These are phyloP conservation scores for Dermolepida albohirtum DNA, from an alignment of 2,888 invertebrate species.

Conservation along the genomic window DNA sequence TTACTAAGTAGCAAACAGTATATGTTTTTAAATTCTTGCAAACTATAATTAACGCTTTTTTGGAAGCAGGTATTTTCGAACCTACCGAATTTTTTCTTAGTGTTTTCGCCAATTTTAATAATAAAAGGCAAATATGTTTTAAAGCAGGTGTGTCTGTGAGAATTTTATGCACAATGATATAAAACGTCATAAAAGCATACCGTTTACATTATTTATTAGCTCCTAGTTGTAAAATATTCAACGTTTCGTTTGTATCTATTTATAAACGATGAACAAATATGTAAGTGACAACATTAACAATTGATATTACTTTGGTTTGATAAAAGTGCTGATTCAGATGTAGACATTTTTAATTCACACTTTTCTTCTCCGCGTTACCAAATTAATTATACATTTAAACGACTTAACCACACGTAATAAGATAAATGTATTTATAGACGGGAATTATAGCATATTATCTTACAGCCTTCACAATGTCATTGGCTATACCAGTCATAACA, in stretches of 20 bases:
- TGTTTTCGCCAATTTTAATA: too few species aligned
- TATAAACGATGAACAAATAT: slow-evolving; percentile 24
- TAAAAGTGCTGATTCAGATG: neutral
- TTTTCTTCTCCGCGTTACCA: neutral
- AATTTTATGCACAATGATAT: slow-evolving; percentile 3
- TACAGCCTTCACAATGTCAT: slow-evolving; percentile 24
- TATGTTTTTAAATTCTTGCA: too few species aligned
- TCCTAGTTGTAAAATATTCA: slow-evolving; percentile 11
- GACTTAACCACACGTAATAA: neutral
- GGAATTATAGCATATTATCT: neutral
- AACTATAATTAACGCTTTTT: too few species aligned
- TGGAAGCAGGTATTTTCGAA: too few species aligned
- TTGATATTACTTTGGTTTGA: neutral
- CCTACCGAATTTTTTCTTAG: too few species aligned
- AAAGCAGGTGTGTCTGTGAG: slow-evolving; percentile 18
- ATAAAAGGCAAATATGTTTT: neutral
- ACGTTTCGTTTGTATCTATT: neutral
- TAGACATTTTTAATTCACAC: neutral
- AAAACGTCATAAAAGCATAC: neutral
- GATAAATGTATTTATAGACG: slow-evolving; percentile 5
- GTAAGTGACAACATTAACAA: neutral
- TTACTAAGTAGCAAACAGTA: too few species aligned
- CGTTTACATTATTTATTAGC: slow-evolving; percentile 17
- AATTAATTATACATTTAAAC: neutral
- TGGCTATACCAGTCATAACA: slow-evolving; percentile 6